Evolutionary conservation across 2,888 invertebrate species (phyloP), one percentile per base, ranked within the genome.

Genomic region (Galerucella pusilla): DNA sequence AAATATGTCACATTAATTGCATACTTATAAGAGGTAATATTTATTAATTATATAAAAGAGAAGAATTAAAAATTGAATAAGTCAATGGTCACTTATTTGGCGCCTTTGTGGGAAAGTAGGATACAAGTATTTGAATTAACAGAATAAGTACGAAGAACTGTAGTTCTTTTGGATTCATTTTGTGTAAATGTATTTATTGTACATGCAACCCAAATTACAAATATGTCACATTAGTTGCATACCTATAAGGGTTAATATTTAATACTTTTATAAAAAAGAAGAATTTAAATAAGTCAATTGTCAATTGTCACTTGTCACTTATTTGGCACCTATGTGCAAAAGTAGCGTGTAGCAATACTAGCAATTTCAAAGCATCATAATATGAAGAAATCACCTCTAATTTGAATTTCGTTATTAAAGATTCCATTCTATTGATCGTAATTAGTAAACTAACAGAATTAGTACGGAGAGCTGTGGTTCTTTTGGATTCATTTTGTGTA

Each of bases 401-500:
- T 9, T 42, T 42, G 35, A 42, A 42, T 42, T 9, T 42, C 35
- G 7, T 42, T 42, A 42, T 42, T 5, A 35, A 42, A 42, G 35
- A 1, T 42, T 35, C 1, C 9, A 57, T 57, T 20, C 20, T 57
- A 10, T 57, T 20, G n/a, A 20, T 20, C 16, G 9, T 9, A 57
- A 20, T 20, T 57, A 16, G 10, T 9, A 10, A 20, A 20, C 9
- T 16, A 16, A 54, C 16, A 16, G 16, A 14, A 54, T 54, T 54
- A 4, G 7, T 16, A 9, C 9, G 57, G 20, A 57, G 20, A 63
- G 9, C 35, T 68, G 54, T 14, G 25, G 60, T 25, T 61, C 14
- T 69, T 61, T 49, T 14, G 9, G 12, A 52, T 7, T 10, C 6
- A 63, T 54, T 59, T 68, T 59, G 45, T 68, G 68, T 70, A 70